phyloP scores from a whole-genome alignment of 2,797 vertebrate genomes.

The Coregonus ussuriensis region DNA sequence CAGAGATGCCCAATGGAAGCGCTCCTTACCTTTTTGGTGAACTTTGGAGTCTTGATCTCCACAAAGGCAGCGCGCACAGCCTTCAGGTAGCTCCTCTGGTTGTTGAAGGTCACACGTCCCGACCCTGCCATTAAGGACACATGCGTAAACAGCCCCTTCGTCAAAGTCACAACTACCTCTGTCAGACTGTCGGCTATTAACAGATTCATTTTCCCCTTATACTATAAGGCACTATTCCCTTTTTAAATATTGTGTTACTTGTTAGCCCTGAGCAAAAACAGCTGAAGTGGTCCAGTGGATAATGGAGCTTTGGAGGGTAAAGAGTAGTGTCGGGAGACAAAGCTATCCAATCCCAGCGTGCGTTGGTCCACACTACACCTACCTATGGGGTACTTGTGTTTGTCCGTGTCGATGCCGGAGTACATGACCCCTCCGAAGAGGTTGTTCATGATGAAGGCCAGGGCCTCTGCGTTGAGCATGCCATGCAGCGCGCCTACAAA shows the following conservation, averaged over 20 bases:
- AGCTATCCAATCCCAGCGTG: background rate
- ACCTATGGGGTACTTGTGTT: constrained; percentile 99
- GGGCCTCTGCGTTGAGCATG: constrained; percentile 95
- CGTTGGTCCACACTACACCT: constrained; percentile 42
- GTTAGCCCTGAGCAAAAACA: background rate
- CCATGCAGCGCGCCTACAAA: constrained; percentile 97
- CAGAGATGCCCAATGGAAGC: background rate
- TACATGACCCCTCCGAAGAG: constrained; percentile 96
- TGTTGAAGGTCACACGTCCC: constrained; percentile 98
- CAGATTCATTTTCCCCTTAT: background rate
- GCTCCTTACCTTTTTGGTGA: constrained; percentile 91
- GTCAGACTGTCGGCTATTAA: background rate
- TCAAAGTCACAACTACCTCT: background rate
- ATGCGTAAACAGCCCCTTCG: background rate
- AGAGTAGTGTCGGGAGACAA: background rate
- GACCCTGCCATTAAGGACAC: constrained; percentile 79
- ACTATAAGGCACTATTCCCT: background rate
- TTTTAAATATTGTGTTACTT: background rate
- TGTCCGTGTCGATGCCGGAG: constrained; percentile 98
- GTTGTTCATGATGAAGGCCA: constrained; percentile 95
- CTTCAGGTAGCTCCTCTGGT: constrained; percentile 96
- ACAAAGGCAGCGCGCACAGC: constrained; percentile 96
- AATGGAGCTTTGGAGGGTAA: background rate
- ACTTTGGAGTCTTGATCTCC: constrained; percentile 98
- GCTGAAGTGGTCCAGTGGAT: background rate